Conservation (phyloP, 2,797 vertebrate species). For the Coccyzus lansbergi region DNA sequence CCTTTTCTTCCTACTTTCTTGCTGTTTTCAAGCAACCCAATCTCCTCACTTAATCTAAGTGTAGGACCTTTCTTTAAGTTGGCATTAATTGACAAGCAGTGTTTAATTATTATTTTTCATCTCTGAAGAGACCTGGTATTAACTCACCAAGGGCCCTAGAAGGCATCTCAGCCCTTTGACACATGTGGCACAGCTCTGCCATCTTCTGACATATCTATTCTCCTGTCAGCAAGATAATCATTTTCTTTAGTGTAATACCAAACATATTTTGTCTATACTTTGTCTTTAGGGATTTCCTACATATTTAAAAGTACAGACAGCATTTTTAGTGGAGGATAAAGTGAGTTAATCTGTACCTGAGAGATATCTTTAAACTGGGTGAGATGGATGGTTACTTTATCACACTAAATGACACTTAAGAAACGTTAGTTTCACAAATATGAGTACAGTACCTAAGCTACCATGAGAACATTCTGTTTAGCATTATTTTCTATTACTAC, state of each 20-base stretch:
- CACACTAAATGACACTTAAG: neutral
- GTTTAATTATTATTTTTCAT: conserved; percentile 85
- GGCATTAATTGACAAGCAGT: conserved; percentile 81
- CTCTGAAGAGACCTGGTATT: conserved; percentile 76
- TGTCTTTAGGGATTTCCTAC: conserved; percentile 9
- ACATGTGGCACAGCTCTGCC: conserved; percentile 69
- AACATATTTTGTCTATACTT: conserved; percentile 12
- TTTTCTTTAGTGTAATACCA: conserved; percentile 10
- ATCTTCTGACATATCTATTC: conserved; percentile 62
- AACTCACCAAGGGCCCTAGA: conserved; percentile 73
- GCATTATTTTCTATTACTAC: neutral
- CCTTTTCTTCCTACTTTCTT: conserved; percentile 77
- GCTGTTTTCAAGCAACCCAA: conserved; percentile 78
- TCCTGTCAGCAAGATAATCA: conserved; percentile 25
- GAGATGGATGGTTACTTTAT: neutral
- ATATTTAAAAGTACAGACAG: neutral
- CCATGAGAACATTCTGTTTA: neutral
- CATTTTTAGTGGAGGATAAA: conserved; percentile 20
- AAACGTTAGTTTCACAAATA: conserved; percentile 10
- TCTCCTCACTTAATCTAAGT: conserved; percentile 76
- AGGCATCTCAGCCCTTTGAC: conserved; percentile 54
- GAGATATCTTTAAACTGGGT: neutral
- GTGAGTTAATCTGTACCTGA: neutral
- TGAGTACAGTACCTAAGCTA: neutral
- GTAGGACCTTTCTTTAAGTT: conserved; percentile 78